Conservation (phyloP, 1,140 invertebrate genomes). For the Campodea augens region DNA sequence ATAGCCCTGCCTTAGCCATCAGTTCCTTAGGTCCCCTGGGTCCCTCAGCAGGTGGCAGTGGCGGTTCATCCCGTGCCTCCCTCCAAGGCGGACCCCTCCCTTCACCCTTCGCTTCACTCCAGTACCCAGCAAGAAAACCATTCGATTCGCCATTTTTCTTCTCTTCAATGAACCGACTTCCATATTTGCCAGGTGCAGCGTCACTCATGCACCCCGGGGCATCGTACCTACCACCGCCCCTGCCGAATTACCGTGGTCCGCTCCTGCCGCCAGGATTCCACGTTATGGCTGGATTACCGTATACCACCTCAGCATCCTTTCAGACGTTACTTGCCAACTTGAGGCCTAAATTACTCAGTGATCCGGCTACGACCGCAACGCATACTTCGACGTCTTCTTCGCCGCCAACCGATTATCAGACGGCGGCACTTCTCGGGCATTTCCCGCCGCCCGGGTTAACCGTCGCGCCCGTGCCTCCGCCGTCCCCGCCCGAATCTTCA, state of each 20-base stretch:
- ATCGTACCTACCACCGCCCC: slow-evolving; percentile 27
- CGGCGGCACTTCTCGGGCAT: slow-evolving; percentile 10
- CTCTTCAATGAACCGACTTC: slow-evolving; percentile 7
- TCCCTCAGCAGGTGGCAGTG: slow-evolving; percentile 13
- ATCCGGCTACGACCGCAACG: slow-evolving; percentile 11
- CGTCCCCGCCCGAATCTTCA: slow-evolving; percentile 31
- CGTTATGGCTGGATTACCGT: slow-evolving; percentile 5
- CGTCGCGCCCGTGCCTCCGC: slow-evolving; percentile 17
- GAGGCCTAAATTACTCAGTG: slow-evolving; percentile 29
- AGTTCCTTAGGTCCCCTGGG: slow-evolving; percentile 1
- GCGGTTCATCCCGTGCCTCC: too few species aligned
- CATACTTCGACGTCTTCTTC: slow-evolving; percentile 11
- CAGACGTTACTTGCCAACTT: slow-evolving; percentile 66
- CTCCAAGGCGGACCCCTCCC: too few species aligned
- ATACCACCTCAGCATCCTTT: slow-evolving; percentile 41
- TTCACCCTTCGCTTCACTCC: slow-evolving; percentile 46
- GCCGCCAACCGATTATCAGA: slow-evolving; percentile 9
- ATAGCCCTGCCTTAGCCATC: slow-evolving; percentile 19
- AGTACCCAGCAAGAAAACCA: slow-evolving; percentile 51
- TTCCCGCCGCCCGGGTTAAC: slow-evolving; percentile 9
- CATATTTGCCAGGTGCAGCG: slow-evolving; percentile 12
- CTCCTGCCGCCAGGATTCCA: slow-evolving; percentile 3
- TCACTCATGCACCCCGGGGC: slow-evolving; percentile 17
- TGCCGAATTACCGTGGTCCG: slow-evolving; percentile 6
- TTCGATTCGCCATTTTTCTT: slow-evolving; percentile 33